A percentile compares a stretch with the other conserved stretches of the same genome.
Evolutionary conservation across 2,888 invertebrate species (phyloP).

Genomic region (Leptopterna dolabrata): DNA sequence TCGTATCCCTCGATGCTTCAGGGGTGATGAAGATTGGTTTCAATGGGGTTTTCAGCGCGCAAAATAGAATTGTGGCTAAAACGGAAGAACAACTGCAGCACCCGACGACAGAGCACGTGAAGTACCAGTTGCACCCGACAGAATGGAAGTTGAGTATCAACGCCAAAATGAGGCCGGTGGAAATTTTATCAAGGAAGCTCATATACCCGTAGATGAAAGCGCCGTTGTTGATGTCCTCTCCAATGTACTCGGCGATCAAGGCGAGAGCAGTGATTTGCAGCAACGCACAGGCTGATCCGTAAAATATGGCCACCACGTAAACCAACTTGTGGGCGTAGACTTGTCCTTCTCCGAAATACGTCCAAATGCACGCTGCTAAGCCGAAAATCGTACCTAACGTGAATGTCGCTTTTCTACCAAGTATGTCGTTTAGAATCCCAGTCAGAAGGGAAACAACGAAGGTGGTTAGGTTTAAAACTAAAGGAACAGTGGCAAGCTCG

Average conservation of each 20-base stretch:
- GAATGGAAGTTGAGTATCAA: conserved; percentile 10
- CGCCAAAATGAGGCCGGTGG: conserved; percentile 24
- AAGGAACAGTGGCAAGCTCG: conserved; percentile 42
- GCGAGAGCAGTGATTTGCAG: conserved; percentile 46
- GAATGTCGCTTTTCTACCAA: conserved; percentile 29
- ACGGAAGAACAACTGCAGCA: not conserved
- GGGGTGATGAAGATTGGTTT: not conserved
- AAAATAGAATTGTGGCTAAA: not conserved
- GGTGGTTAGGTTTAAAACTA: conserved; percentile 35
- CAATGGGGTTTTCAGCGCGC: not conserved
- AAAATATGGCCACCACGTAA: conserved; percentile 20
- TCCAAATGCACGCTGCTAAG: conserved; percentile 21
- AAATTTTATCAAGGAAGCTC: conserved; percentile 53
- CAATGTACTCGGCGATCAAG: conserved; percentile 43
- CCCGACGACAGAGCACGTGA: not conserved
- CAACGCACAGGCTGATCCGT: conserved; percentile 15
- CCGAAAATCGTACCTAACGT: not conserved
- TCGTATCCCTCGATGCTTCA: not conserved
- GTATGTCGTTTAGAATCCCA: not conserved
- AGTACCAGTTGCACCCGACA: not conserved
- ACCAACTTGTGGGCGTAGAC: conserved; percentile 9
- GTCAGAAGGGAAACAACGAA: conserved; percentile 24
- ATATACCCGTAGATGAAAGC: conserved; percentile 54
- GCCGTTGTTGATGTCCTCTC: conserved; percentile 44
- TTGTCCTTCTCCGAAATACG: conserved; percentile 20